Evolutionary conservation across 2,888 invertebrate species (phyloP), one percentile per base, ranked within the genome.

Genomic region (Tinea trinotella): DNA sequence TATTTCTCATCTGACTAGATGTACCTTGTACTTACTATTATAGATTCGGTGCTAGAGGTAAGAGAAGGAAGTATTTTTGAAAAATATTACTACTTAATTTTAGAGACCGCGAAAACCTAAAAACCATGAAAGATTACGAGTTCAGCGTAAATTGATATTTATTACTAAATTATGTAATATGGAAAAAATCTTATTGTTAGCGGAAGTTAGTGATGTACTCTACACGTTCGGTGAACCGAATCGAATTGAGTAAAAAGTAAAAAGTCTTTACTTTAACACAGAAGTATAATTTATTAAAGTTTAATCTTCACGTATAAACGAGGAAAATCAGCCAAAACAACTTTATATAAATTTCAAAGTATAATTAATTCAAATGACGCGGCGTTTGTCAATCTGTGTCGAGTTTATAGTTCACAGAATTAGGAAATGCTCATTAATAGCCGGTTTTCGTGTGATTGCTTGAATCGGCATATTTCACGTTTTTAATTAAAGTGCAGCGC

Each of bases 201-300:
- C 40, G 40, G 40, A 40, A 40, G n/a, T n/a, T n/a, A n/a, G 40
- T 40, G 12, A 15, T 40, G 40, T 7, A 13, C 30, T 30, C 30
- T 40, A 7, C n/a, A 40, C n/a, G 40, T 40, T 40, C 13, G 13
- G 40, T 40, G 40, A 40, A 40, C 40, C 40, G 40, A 40, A 15
- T 15, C 2, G 1, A 40, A 40, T 40, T 40, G 40, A 40, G 40
- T n/a, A n/a, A n/a, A n/a, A n/a, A n/a, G n/a, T n/a, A n/a, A n/a
- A n/a, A n/a, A n/a, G n/a, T n/a, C n/a, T n/a, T n/a, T n/a, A n/a
- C n/a, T n/a, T n/a, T n/a, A n/a, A n/a, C n/a, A n/a, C n/a, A n/a
- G n/a, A n/a, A n/a, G n/a, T n/a, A n/a, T n/a, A n/a, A n/a, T n/a
- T n/a, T n/a, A n/a, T n/a, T n/a, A n/a, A n/a, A n/a, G n/a, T n/a